Percentiles rank a stretch among this genome's conserved stretches.
These are phyloP conservation scores for Oscheius sp. DNA, from an alignment of 1,140 invertebrate species.

Conservation along the genomic window DNA sequence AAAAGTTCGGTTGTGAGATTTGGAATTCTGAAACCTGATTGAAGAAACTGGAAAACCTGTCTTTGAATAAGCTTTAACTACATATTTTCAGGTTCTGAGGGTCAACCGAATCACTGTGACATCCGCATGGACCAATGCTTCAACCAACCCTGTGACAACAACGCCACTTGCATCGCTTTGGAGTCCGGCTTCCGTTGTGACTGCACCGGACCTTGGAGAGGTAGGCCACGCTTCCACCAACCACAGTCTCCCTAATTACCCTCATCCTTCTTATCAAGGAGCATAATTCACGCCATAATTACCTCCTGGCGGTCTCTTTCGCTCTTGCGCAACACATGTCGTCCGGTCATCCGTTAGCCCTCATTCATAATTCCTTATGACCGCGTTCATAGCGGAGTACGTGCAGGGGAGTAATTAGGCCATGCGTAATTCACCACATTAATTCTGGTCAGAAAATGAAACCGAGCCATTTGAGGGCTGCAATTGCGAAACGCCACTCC, in stretches of 20 bases:
- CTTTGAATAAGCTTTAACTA: too few relatives aligned
- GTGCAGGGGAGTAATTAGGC: too few relatives aligned
- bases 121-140: conserved; percentile 95
- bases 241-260: too few relatives aligned
- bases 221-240: too few relatives aligned
- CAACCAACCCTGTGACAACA: conserved; percentile 85
- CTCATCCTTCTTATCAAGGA: conserved; percentile 25
- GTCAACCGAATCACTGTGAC: conserved; percentile 74
- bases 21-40: too few relatives aligned
- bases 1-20: too few relatives aligned
- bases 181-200: conserved; percentile 90
- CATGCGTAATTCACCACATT: too few relatives aligned
- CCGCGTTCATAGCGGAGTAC: too few relatives aligned
- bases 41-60: too few relatives aligned
- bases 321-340: background rate
- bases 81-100: conserved; percentile 16
- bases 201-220: conserved; percentile 72
- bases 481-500: too few relatives aligned
- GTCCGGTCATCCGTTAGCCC: conserved; percentile 1
- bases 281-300: background rate
- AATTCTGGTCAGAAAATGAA: too few relatives aligned
- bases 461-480: too few relatives aligned
- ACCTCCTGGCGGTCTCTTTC: background rate
- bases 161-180: conserved; percentile 78
- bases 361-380: conserved; percentile 12